Evolutionary conservation across 2,888 invertebrate species (phyloP).

Genomic region (Myopa testacea): DNA sequence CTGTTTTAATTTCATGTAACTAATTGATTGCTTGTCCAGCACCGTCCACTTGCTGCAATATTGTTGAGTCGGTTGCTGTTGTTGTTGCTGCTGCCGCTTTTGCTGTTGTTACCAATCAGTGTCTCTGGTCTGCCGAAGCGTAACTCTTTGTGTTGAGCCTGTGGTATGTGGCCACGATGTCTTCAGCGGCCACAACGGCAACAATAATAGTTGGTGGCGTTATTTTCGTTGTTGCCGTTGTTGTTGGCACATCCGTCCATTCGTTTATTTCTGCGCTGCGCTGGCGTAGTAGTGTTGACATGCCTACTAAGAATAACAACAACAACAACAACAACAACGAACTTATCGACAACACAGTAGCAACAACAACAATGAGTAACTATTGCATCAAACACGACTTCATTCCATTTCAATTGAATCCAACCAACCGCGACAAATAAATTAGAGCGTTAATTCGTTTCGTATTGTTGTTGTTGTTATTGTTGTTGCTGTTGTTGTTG

Average conservation of each 20-base stretch:
- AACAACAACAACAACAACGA: slow-evolving; percentile 5
- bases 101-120: slow-evolving; percentile 21
- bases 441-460: slow-evolving; percentile 52
- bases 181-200: slow-evolving; percentile 31
- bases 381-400: not conserved
- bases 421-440: slow-evolving; percentile 54
- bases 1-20: slow-evolving; percentile 46
- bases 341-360: not conserved
- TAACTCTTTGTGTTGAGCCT: slow-evolving; percentile 39
- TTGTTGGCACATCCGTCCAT: slow-evolving; percentile 38
- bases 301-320: slow-evolving; percentile 12
- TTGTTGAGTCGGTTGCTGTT: slow-evolving; percentile 32
- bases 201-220: not conserved
- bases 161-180: slow-evolving; percentile 45
- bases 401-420: slow-evolving; percentile 19
- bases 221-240: slow-evolving; percentile 5
- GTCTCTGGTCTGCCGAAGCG: slow-evolving; percentile 40
- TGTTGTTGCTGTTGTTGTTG: slow-evolving; percentile 25
- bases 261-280: slow-evolving; percentile 31
- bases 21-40: slow-evolving; percentile 52
- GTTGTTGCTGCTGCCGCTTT: slow-evolving; percentile 14
- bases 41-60: slow-evolving; percentile 22
- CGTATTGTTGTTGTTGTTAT: slow-evolving; percentile 38
- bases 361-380: not conserved
- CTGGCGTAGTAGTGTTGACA: slow-evolving; percentile 40